Conservation (phyloP, 2,797 vertebrate species). For the Enteromius radiatus region DNA sequence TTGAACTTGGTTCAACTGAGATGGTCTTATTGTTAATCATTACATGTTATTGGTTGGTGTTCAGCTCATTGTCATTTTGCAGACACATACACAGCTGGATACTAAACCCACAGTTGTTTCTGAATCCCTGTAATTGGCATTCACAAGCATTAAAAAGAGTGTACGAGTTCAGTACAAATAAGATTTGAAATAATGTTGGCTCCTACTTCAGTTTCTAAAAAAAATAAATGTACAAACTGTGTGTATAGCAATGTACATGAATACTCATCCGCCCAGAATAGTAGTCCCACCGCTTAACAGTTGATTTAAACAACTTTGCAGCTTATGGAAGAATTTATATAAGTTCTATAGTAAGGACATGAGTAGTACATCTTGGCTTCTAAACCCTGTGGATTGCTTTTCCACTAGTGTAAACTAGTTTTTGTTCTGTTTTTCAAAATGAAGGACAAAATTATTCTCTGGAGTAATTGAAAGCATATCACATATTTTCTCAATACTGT, state of each 20-base stretch:
- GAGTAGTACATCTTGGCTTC: neutral
- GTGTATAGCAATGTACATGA: neutral
- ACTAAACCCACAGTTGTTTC: conserved; percentile 66
- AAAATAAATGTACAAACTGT: neutral
- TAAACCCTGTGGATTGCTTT: neutral
- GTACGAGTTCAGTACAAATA: neutral
- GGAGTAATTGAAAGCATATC: neutral
- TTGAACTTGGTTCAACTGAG: conserved; percentile 38
- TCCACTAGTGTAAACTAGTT: neutral
- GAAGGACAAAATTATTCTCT: neutral
- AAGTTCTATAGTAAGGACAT: neutral
- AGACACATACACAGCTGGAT: conserved; percentile 74
- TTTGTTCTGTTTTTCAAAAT: neutral
- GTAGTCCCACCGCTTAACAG: neutral
- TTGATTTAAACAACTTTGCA: neutral
- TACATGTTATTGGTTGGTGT: conserved; percentile 66
- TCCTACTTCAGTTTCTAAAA: neutral
- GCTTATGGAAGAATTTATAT: neutral
- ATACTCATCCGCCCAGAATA: neutral
- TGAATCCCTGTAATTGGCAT: neutral
- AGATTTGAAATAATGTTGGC: neutral
- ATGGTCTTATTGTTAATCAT: conserved; percentile 53
- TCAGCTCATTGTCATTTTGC: conserved; percentile 69
- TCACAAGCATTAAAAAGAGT: neutral
- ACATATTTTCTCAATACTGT: neutral